Evolutionary conservation across 2,113 vertebrate species (phyloP).

Genomic region (Limnothrissa miodon): DNA sequence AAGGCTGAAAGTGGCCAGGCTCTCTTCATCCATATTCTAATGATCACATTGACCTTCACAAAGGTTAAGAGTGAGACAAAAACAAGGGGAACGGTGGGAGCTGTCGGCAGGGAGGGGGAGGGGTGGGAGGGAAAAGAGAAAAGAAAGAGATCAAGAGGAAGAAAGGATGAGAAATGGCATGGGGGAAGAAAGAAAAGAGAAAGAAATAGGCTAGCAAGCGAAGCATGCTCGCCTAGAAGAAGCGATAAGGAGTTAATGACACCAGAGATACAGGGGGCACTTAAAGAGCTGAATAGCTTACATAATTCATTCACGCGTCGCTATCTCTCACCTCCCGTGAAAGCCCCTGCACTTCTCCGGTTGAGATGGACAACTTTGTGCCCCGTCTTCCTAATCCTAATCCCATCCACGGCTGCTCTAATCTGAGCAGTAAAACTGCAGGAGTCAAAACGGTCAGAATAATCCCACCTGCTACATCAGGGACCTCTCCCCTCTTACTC

Average conservation of each 20-base stretch:
- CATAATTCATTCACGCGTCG: conserved; percentile 41
- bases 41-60: conserved; percentile 11
- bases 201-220: not conserved
- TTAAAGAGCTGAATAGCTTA: conserved; percentile 27
- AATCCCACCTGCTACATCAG: conserved; percentile 62
- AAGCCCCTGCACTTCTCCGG: conserved; percentile 38
- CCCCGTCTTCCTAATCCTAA: conserved; percentile 55
- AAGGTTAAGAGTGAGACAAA: not conserved
- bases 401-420: conserved; percentile 57
- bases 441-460: conserved; percentile 56
- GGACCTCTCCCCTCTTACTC: conserved; percentile 8
- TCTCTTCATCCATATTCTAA: conserved; percentile 6
- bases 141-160: not conserved
- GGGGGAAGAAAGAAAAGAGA: not conserved
- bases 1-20: not conserved
- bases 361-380: conserved; percentile 41
- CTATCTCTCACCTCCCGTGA: conserved; percentile 36
- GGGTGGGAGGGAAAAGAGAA: not conserved
- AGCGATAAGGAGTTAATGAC: not conserved
- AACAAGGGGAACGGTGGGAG: not conserved
- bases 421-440: conserved; percentile 52
- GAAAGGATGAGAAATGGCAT: not conserved
- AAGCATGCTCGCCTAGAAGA: not conserved
- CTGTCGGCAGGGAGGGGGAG: not conserved
- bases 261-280: not conserved